Evolutionary conservation across 1,140 invertebrate genomes (phyloP).

Genomic region (Delia radicum): DNA sequence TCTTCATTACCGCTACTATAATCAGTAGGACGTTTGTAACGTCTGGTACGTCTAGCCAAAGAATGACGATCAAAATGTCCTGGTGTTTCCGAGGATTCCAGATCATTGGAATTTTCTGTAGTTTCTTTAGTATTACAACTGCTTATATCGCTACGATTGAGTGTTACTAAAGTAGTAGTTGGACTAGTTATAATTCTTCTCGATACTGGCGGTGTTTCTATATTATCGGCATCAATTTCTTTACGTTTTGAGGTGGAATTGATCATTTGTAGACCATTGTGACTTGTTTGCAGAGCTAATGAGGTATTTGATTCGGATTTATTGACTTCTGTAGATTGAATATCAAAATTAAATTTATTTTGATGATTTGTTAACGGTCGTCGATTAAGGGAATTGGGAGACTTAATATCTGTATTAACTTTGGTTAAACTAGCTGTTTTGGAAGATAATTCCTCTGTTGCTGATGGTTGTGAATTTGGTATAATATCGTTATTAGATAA

Average conservation of each 20-base stretch:
- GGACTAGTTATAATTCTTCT: constrained; percentile 59
- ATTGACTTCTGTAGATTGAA: constrained; percentile 30
- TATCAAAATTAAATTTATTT: constrained; percentile 27
- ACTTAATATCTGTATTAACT: constrained; percentile 22
- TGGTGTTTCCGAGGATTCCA: constrained; percentile 56
- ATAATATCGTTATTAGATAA: neutral
- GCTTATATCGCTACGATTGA: constrained; percentile 29
- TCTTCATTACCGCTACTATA: constrained; percentile 61
- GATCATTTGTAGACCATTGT: constrained; percentile 32
- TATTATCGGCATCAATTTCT: constrained; percentile 87
- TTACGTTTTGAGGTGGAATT: constrained; percentile 68
- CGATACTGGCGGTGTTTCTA: constrained; percentile 82
- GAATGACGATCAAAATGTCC: constrained; percentile 84
- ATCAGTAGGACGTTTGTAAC: constrained; percentile 76
- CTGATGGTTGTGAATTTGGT: constrained; percentile 3
- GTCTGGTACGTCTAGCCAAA: constrained; percentile 73
- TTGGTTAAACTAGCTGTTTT: constrained; percentile 28
- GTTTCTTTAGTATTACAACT: neutral
- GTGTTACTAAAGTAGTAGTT: constrained; percentile 45
- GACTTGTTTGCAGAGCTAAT: constrained; percentile 31
- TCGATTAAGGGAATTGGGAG: constrained; percentile 4
- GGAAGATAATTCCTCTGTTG: neutral
- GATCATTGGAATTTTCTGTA: neutral
- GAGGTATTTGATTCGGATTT: constrained; percentile 11
- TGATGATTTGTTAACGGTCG: neutral